Conservation (phyloP, 1,140 invertebrate species). For the Dinoponera quadriceps region DNA sequence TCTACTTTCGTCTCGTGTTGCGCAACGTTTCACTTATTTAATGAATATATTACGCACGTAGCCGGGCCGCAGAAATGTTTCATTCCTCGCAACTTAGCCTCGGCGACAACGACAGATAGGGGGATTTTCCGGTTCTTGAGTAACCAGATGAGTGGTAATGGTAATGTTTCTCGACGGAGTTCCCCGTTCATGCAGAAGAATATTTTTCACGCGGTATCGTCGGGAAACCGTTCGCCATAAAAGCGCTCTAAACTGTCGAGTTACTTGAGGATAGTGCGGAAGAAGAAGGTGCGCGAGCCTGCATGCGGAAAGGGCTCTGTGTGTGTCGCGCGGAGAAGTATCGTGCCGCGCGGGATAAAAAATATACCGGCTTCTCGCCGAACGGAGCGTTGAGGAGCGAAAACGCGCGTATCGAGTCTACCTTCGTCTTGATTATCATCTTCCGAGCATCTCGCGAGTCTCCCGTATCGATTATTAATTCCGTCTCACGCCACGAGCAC, state of each 20-base stretch:
- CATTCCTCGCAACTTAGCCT: conserved; percentile 45
- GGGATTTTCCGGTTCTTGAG: conserved; percentile 58
- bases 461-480: background rate
- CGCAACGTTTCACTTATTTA: conserved; percentile 48
- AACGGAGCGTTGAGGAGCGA: background rate
- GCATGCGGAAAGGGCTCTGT: conserved; percentile 5
- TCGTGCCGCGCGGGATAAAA: conserved; percentile 15
- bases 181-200: conserved; percentile 48
- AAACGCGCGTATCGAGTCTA: background rate
- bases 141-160: conserved; percentile 60
- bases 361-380: conserved; percentile 23
- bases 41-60: conserved; percentile 54
- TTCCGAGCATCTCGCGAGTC: background rate
- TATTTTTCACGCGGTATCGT: conserved; percentile 56
- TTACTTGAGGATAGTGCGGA: conserved; percentile 39
- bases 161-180: conserved; percentile 54
- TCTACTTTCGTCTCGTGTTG: conserved; percentile 13
- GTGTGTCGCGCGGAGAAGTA: conserved; percentile 14
- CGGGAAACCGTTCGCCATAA: conserved; percentile 54
- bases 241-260: conserved; percentile 55
- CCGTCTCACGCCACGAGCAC: too few relatives aligned
- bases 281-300: conserved; percentile 6
- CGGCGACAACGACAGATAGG: conserved; percentile 57
- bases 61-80: conserved; percentile 28
- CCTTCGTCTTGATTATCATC: background rate